Percentiles rank a stretch among this genome's conserved stretches.
These are phyloP conservation scores for Sebastes elongatus DNA, from an alignment of 2,797 vertebrate genomes.

Conservation along the genomic window DNA sequence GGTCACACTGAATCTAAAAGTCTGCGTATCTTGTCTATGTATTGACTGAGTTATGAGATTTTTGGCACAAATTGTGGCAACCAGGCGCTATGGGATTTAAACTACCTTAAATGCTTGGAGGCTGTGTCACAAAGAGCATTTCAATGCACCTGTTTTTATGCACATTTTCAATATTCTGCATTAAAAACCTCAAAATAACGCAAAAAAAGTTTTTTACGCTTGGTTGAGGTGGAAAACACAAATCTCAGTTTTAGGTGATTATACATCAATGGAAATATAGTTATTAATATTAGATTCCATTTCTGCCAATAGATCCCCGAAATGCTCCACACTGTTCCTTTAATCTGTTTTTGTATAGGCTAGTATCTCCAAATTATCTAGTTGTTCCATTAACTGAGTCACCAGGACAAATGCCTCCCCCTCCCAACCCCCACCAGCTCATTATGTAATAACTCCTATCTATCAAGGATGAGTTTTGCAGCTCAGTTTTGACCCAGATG, in stretches of 20 bases:
- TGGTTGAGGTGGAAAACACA: too few species aligned
- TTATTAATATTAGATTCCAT: too few species aligned
- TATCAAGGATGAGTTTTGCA: not conserved
- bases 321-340: not conserved
- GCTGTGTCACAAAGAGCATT: not conserved
- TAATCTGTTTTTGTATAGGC: not conserved
- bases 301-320: too few species aligned
- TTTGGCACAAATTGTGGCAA: too few species aligned
- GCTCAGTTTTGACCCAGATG: conserved; percentile 41
- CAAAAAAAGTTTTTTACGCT: too few species aligned
- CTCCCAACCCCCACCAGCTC: not conserved
- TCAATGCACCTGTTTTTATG: not conserved
- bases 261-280: too few species aligned
- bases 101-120: not conserved
- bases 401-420: not conserved
- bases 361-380: not conserved
- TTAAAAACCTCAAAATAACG: too few species aligned
- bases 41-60: not conserved
- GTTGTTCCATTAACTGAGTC: not conserved
- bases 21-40: too few species aligned
- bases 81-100: not conserved
- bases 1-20: not conserved
- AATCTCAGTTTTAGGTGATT: too few species aligned
- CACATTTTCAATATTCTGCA: not conserved
- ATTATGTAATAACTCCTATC: conserved; percentile 17